phyloP scores from a whole-genome alignment of 2,113 vertebrate species.

The Emberiza fucata region DNA sequence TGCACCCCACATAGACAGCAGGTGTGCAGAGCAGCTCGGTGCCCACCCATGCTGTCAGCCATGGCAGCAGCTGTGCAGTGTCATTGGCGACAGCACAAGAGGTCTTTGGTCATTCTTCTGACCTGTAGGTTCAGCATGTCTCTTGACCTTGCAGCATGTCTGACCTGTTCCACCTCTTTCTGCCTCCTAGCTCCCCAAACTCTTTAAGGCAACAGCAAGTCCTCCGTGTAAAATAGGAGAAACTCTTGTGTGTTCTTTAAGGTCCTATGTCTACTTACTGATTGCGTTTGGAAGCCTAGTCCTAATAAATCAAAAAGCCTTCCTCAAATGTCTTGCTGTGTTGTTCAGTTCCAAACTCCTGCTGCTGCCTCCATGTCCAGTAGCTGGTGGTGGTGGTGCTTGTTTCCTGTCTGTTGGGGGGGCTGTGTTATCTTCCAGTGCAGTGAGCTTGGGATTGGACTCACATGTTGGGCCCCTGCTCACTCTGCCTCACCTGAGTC shows the following conservation, averaged over 20 bases:
- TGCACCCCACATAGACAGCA: background rate
- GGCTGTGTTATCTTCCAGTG: background rate
- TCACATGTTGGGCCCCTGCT: background rate
- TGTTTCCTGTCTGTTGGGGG: background rate
- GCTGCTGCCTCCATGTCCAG: background rate
- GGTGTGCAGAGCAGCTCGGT: background rate
- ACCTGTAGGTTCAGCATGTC: rapidly evolving
- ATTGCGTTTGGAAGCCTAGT: background rate
- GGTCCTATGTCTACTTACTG: background rate
- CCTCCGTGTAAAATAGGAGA: background rate
- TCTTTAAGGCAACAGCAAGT: background rate
- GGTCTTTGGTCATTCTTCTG: background rate
- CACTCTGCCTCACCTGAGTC: no score
- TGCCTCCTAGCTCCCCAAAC: background rate
- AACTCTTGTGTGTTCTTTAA: background rate
- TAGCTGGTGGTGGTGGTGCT: background rate
- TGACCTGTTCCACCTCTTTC: background rate
- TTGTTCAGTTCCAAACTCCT: background rate
- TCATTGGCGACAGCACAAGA: background rate
- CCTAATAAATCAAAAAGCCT: background rate
- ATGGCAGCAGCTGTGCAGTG: background rate
- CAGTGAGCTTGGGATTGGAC: background rate
- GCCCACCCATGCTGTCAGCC: background rate
- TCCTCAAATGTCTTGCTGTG: background rate
- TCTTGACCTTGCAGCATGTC: background rate